Conservation (phyloP, 2,113 vertebrate species). For the Pipra filicauda region DNA sequence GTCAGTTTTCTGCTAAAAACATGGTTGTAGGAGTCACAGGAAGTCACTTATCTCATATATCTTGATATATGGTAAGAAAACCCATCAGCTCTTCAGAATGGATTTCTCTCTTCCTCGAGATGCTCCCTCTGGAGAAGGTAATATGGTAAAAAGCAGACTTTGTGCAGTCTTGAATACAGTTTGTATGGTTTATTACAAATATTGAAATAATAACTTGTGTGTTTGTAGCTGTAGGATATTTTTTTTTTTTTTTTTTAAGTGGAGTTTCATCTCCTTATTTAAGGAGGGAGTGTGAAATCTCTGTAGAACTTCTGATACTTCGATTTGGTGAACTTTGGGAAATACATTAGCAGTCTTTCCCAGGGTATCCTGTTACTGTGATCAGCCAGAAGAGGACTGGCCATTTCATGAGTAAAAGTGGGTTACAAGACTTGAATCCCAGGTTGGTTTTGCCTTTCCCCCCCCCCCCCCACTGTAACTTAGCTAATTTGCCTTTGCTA, state of each 20-base stretch:
- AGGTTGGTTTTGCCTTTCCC: neutral
- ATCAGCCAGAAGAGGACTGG: neutral
- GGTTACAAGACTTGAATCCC: neutral
- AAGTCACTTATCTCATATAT: neutral
- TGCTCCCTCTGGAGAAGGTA: neutral
- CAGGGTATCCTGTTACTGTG: neutral
- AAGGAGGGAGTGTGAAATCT: neutral
- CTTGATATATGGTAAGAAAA: neutral
- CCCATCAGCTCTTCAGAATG: neutral
- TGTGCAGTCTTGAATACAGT: neutral
- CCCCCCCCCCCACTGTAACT: neutral
- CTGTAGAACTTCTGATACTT: neutral
- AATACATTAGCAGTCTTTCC: neutral
- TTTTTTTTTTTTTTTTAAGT: neutral
- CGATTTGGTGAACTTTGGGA: neutral
- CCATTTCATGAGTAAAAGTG: neutral
- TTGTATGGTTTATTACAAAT: neutral
- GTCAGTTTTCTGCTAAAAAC: neutral
- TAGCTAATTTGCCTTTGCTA: neutral
- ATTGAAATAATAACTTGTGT: neutral
- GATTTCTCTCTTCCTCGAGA: neutral
- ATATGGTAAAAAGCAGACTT: neutral
- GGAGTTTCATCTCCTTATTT: neutral
- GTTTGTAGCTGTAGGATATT: neutral
- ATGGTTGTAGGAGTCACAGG: neutral